Evolutionary conservation across 2,797 vertebrate species (phyloP), one percentile per base, ranked within the genome.

Genomic region (Spinus pinus): DNA sequence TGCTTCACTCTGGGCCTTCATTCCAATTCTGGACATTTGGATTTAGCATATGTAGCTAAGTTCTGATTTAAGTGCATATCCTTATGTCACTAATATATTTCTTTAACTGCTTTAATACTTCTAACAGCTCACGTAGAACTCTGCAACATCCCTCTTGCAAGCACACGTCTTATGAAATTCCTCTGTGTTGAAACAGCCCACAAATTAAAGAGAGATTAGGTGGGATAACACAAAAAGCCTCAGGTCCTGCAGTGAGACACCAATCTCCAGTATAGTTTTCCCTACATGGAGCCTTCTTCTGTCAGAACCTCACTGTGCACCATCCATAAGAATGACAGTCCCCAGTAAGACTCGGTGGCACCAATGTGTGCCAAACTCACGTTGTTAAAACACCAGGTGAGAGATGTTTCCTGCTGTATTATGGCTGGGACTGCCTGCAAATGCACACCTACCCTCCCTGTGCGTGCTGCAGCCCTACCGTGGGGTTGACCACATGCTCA

Each of bases 401-500:
- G 37, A 73, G 44, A 14, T 4, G 9, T 33, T 49, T 51, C 44
- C 72, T 74, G 49, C 14, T 27, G 12, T 8, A 5, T 30, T 31
- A 28, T 3, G 10, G 20, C 41, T 60, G 54, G 28, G 15, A 25
- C 10, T 31, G 16, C 25, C 53, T 27, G 57, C 30, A 80, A 39
- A 28, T 12, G 54, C 57, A 58, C 3, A 2, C 0, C 1, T 5
- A 22, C 13, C 28, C 37, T 74, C 14, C 17, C 53, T 3, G 6
- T 3, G 25, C 1, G 2, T 54, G 35, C 37, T 28, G 35, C 54
- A 79, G 47, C 37, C 31, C 50, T 28, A 27, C 42, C 35, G 25
- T 0, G 0, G 50, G 42, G 33, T 5, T 3, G 0, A 35, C 20
- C 5, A 1, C 31, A 27, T 0, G 1, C 10, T 33, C 16, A 5